Conservation (phyloP, 2,888 invertebrate species). For the Polymixis lichenea region DNA sequence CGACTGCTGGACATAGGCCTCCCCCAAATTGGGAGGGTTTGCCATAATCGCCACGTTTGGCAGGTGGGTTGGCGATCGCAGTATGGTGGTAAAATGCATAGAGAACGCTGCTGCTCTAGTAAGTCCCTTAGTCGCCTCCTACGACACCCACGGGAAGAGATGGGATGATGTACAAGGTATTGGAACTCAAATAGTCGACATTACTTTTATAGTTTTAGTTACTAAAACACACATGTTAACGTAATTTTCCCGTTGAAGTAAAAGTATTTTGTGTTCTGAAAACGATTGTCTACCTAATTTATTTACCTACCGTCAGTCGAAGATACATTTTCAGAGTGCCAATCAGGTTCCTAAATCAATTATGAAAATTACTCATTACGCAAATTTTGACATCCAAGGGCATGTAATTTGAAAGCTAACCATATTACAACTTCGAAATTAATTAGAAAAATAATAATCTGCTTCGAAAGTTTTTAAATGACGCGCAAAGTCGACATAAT, state of each 20-base stretch:
- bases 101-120: too few relatives aligned
- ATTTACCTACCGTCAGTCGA: not conserved
- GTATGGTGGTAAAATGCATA: too few relatives aligned
- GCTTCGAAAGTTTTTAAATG: not conserved
- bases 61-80: too few relatives aligned
- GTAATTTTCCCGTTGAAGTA: not conserved
- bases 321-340: not conserved
- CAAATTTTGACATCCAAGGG: constrained; percentile 9
- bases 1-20: too few relatives aligned
- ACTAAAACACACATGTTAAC: too few relatives aligned
- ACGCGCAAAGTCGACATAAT: not conserved
- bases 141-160: too few relatives aligned
- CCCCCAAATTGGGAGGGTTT: too few relatives aligned
- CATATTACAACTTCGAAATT: not conserved
- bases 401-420: not conserved
- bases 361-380: constrained; percentile 9
- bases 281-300: not conserved
- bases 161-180: too few relatives aligned
- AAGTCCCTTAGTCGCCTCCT: too few relatives aligned
- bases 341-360: constrained; percentile 6
- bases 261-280: not conserved
- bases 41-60: too few relatives aligned
- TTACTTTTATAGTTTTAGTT: not conserved
- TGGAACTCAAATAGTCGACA: not conserved
- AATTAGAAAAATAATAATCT: not conserved